Evolutionary conservation across 2,113 vertebrate genomes (phyloP).

Genomic region (Catharus minimus): DNA sequence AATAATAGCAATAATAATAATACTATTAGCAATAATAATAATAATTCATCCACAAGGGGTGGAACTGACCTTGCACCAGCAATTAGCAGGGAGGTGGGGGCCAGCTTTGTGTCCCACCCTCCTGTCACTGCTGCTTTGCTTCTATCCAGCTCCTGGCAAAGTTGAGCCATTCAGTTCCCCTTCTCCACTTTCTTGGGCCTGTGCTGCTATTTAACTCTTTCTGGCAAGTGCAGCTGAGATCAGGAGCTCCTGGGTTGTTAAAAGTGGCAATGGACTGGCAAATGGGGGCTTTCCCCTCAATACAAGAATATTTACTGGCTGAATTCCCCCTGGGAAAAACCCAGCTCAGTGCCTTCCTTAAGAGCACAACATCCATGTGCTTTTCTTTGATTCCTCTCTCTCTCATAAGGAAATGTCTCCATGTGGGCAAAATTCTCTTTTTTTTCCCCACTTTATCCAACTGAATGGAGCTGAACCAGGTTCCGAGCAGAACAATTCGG

Average conservation of each 20-base stretch:
- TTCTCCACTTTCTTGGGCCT: rapidly evolving
- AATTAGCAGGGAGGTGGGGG: background rate
- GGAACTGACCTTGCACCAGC: background rate
- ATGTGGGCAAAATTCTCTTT: background rate
- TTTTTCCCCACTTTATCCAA: background rate
- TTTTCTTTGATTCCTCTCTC: background rate
- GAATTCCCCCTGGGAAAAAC: background rate
- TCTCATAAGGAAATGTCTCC: background rate
- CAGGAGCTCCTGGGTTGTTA: background rate
- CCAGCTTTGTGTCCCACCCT: background rate
- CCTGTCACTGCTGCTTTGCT: background rate
- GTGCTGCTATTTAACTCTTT: background rate
- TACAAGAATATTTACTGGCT: background rate
- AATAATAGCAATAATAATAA: too few species aligned
- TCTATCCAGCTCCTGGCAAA: background rate
- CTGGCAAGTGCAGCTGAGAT: rapidly evolving
- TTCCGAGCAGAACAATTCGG: background rate
- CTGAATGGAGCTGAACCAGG: background rate
- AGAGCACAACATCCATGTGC: rapidly evolving
- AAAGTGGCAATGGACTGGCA: background rate
- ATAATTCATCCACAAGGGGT: background rate
- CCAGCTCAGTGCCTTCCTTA: rapidly evolving
- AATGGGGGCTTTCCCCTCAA: rapidly evolving
- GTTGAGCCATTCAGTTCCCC: background rate
- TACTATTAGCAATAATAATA: too few species aligned